Base-by-base conservation (phyloP, 2,113 vertebrate species). In the Saccopteryx leptura region DNA sequence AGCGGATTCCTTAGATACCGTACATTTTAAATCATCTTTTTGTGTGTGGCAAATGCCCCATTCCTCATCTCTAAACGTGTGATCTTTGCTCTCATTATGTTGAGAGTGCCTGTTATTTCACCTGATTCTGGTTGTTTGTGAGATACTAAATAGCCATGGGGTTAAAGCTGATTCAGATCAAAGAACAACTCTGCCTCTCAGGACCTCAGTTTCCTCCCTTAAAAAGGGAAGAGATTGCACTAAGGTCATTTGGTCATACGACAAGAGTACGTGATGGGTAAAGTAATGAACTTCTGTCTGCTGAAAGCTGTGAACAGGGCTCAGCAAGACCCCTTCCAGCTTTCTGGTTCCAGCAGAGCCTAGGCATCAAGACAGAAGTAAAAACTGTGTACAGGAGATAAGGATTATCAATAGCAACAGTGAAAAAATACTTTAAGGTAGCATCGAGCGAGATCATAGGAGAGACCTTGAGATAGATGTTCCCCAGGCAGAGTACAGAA, bases 21-120 rank as follows among this genome's bases (percentile, higher is more conserved):
- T 95, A 97, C 88, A 95, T 95, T 98, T 98, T 95, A 97, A 97
- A 95, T 95, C 88, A 88, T 94, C 94, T 89, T 93, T 95, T 60
- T 92, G 79, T 93, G 74, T 94, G 91, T 74, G 96, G 94, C 86
- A 93, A 52, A 39, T 83, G 74, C 96, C 88, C 78, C 78, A 86
- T 83, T 96, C 95, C 96, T 97, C 93, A 93, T 97, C 81, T 98
- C 88, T 58, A 69, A 97, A 74, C 91, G 93, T 97, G 88, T 97
- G 97, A 98, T 98, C 96, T 96, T 97, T 97, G 96, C 95, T 97
- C 78, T 97, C 96, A 97, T 97, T 95, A 95, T 87, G 90, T 93
- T 95, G 95, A 95, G 81, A 96, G 94, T 71, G 78, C 75, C 91
- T 92, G 68, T 94, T 95, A 83, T 87, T 96, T 95, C 95, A 96